These are phyloP conservation scores for Prosapia bicincta DNA, from an alignment of 2,888 invertebrate species.

Conservation along the genomic window DNA sequence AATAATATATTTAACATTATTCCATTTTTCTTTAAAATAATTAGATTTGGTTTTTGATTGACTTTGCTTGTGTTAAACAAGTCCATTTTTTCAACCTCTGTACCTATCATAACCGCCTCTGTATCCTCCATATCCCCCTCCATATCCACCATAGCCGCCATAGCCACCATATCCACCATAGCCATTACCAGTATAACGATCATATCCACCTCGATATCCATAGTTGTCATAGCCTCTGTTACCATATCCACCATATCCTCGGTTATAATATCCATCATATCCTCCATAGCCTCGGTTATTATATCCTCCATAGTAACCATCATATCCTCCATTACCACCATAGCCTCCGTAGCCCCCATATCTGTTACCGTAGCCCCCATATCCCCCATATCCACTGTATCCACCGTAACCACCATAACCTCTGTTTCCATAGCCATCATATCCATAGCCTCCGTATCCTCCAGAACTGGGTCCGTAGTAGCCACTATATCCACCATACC, in stretches of 20 bases:
- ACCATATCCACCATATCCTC: constrained; percentile 12
- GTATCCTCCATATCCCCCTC: neutral
- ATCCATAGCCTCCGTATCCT: neutral
- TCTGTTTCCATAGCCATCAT: neutral
- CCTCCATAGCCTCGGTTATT: neutral
- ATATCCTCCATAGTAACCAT: neutral
- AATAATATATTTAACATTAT: neutral
- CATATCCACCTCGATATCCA: constrained; percentile 4
- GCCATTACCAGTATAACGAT: neutral
- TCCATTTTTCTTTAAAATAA: neutral
- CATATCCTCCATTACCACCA: neutral
- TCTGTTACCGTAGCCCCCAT: neutral
- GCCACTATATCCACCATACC: neutral
- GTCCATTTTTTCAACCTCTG: neutral
- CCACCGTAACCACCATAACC: neutral
- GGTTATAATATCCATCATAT: neutral
- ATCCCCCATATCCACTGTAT: neutral
- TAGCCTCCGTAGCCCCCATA: neutral
- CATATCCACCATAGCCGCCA: constrained; percentile 11
- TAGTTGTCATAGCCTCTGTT: constrained; percentile 11
- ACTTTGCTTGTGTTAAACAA: neutral
- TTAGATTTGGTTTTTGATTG: neutral
- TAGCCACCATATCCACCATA: constrained; percentile 8
- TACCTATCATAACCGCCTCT: constrained; percentile 4
- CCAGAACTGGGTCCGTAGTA: neutral